Evolutionary conservation across 2,113 vertebrate species (phyloP).

Genomic region (Calyptommatus sinebrachiatus): DNA sequence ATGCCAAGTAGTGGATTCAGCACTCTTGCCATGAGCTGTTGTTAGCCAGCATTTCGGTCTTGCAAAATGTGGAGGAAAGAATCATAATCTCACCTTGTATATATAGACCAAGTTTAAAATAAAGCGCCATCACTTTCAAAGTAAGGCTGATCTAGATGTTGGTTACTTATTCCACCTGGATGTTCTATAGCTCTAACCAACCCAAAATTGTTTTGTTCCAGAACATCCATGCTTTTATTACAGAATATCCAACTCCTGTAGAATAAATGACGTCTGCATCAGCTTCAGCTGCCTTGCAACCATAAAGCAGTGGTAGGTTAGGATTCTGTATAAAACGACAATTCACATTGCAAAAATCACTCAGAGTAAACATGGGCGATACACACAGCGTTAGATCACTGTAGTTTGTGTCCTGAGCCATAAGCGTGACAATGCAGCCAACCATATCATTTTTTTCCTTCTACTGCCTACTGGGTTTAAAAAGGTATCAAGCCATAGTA

Average conservation of each 20-base stretch:
- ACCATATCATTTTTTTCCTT: slow-evolving; percentile 52
- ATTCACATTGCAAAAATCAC: too few species aligned
- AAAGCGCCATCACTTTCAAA: not conserved
- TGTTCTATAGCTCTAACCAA: too few species aligned
- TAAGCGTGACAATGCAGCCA: not conserved
- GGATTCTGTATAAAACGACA: too few species aligned
- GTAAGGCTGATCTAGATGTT: not conserved
- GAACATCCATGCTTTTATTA: too few species aligned
- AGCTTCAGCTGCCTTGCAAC: not conserved
- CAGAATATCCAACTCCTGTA: too few species aligned
- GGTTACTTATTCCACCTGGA: too few species aligned
- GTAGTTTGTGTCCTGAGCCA: not conserved
- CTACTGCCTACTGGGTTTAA: slow-evolving; percentile 62
- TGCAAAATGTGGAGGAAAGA: not conserved
- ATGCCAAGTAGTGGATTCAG: not conserved
- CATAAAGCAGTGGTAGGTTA: not conserved
- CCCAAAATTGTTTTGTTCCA: too few species aligned
- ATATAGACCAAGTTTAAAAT: not conserved
- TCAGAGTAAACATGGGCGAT: not conserved
- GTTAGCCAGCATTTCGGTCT: not conserved
- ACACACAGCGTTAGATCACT: not conserved
- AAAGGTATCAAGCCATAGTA: slow-evolving; percentile 75
- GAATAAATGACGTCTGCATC: too few species aligned
- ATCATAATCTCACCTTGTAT: not conserved
- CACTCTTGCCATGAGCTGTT: not conserved